Evolutionary conservation across 1,140 invertebrate species (phyloP), one percentile per base, ranked within the genome.

Genomic region (Branchinecta lynchi): DNA sequence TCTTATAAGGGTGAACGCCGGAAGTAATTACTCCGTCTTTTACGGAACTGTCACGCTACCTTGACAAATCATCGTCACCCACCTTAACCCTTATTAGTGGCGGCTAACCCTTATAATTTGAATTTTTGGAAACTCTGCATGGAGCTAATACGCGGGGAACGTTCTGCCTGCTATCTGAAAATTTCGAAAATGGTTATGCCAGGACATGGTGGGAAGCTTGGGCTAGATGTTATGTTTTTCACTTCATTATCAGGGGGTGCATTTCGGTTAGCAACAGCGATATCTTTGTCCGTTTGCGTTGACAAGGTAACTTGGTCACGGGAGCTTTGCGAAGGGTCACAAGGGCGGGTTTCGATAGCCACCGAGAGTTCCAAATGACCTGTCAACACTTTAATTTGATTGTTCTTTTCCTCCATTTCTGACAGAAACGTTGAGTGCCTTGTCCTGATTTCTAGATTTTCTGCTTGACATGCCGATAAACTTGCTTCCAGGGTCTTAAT

Each of bases 341-440:
- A 51, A 51, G 46, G 46, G 9, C 46, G 46, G 46, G 46, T 51
- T 51, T 51, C 46, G 46, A 51, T 51, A 51, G 46, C 46, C 46
- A 51, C 46, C 46, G 46, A 51, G 46, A 51, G 46, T 51, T 51
- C 46, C 46, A n/a, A 9, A 9, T 51, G 46, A 51, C 46, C n/a
- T 51, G 46, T 51, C 46, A 51, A 51, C 46, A 51, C 46, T 51
- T 51, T 51, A 51, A 51, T 51, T 51, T 51, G 46, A 51, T 51
- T 51, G 46, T 51, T 51, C 46, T n/a, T 51, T 51, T 51, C 46
- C 46, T 51, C 46, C 46, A 51, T 51, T 51, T 51, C n/a, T 51
- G 46, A 51, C 46, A 51, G 46, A 51, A 51, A 51, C 46, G 46
- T 51, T 51, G 46, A 51, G 46, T 51, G 9, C 46, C 46, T 9